Conservation (phyloP, 2,888 invertebrate species). For the Phyllotreta cruciferae region DNA sequence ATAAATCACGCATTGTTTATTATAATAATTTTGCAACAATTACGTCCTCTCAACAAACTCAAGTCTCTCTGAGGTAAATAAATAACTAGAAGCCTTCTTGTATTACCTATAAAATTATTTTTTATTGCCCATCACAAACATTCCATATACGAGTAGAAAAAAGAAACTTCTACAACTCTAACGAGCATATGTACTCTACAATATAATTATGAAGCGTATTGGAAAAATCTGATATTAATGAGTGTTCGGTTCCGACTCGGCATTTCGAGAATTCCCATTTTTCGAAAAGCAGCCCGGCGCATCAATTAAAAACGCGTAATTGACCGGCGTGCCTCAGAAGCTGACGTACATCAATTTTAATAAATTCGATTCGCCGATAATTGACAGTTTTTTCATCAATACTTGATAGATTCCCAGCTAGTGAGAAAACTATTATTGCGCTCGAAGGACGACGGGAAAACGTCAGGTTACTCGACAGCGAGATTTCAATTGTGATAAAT, state of each 20-base stretch:
- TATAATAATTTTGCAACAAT: too few relatives aligned
- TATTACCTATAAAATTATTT: too few relatives aligned
- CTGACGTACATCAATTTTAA: slow-evolving; percentile 44
- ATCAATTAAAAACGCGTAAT: slow-evolving; percentile 38
- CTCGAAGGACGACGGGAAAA: slow-evolving; percentile 4
- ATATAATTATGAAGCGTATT: slow-evolving; percentile 2
- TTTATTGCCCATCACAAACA: too few relatives aligned
- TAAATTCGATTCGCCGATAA: slow-evolving; percentile 47
- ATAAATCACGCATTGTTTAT: too few relatives aligned
- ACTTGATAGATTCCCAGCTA: slow-evolving; percentile 7
- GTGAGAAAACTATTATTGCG: slow-evolving; percentile 10
- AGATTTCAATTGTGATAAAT: too few relatives aligned
- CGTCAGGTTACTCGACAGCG: too few relatives aligned
- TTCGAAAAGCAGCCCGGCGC: background rate
- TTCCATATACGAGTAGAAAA: too few relatives aligned
- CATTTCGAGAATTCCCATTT: slow-evolving; percentile 20
- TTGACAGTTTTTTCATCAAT: slow-evolving; percentile 42
- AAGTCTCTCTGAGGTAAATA: too few relatives aligned
- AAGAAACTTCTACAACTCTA: background rate
- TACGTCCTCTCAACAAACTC: too few relatives aligned
- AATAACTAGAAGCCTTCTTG: too few relatives aligned
- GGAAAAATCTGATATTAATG: slow-evolving; percentile 10
- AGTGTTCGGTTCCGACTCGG: slow-evolving; percentile 4
- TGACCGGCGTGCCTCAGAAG: slow-evolving; percentile 33
- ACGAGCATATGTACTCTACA: slow-evolving; percentile 2